phyloP scores from a whole-genome alignment of 2,113 vertebrate species.

The Cynopterus brachyotis region DNA sequence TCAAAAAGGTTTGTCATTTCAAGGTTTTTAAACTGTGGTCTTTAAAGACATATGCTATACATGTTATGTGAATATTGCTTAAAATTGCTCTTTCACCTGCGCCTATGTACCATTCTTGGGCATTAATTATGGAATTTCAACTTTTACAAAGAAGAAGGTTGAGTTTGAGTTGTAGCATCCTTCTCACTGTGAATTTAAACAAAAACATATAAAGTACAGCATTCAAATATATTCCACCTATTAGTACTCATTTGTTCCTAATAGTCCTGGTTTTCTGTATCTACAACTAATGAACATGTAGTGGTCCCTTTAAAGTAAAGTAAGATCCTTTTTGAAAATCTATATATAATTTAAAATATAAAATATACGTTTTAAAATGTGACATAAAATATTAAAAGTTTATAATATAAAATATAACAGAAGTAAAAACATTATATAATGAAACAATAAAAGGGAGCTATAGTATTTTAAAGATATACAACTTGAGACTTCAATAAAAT shows the following conservation, averaged over 20 bases:
- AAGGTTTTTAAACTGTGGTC: not conserved
- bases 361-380: not conserved
- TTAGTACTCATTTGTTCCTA: not conserved
- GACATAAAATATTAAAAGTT: not conserved
- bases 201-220: not conserved
- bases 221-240: not conserved
- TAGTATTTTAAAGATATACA: not conserved
- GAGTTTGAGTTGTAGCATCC: not conserved
- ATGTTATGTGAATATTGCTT: not conserved
- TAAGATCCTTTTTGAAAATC: not conserved
- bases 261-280: not conserved
- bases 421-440: not conserved
- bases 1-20: not conserved
- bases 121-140: not conserved
- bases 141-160: not conserved
- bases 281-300: not conserved
- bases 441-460: not conserved
- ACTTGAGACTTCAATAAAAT: not conserved
- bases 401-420: not conserved
- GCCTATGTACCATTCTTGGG: not conserved
- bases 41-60: not conserved
- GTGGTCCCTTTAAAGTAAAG: constrained; percentile 1
- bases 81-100: not conserved
- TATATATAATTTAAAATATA: not conserved
- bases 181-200: not conserved